Percentiles rank a stretch among this genome's conserved stretches.
Evolutionary conservation across 2,888 invertebrate genomes (phyloP).

Genomic region (Tenthredo mesomela): DNA sequence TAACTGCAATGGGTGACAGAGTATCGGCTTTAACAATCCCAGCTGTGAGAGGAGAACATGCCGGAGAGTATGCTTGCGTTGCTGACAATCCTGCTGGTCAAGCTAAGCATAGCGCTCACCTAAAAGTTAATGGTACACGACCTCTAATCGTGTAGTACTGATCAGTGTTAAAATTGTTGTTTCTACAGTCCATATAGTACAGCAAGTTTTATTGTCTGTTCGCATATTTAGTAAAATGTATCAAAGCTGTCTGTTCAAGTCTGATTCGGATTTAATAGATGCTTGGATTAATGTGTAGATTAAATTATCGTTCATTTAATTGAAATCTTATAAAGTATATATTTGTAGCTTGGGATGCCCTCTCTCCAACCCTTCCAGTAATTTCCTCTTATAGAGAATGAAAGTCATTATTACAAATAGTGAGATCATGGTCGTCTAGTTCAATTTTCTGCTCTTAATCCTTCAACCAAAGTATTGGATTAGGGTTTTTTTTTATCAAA

Average conservation of each 20-base stretch:
- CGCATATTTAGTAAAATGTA: slow-evolving; percentile 47
- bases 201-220: slow-evolving; percentile 40
- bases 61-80: slow-evolving; percentile 88
- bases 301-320: slow-evolving; percentile 49
- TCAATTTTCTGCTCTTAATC: slow-evolving; percentile 38
- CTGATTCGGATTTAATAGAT: slow-evolving; percentile 45
- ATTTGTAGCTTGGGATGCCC: slow-evolving; percentile 52
- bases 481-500: slow-evolving; percentile 8
- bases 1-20: slow-evolving; percentile 78
- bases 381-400: slow-evolving; percentile 26
- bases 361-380: slow-evolving; percentile 48
- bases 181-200: slow-evolving; percentile 40
- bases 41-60: slow-evolving; percentile 85
- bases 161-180: slow-evolving; percentile 53
- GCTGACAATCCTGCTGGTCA: slow-evolving; percentile 87
- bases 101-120: slow-evolving; percentile 84
- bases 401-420: background rate
- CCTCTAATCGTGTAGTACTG: slow-evolving; percentile 54
- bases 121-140: slow-evolving; percentile 86
- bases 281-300: slow-evolving; percentile 54
- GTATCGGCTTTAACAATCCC: slow-evolving; percentile 84
- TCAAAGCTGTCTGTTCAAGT: slow-evolving; percentile 45
- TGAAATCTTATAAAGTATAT: slow-evolving; percentile 34
- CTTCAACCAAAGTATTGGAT: background rate
- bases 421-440: slow-evolving; percentile 36